Evolutionary conservation across 2,113 vertebrate species (phyloP).

Genomic region (Columba janthina): DNA sequence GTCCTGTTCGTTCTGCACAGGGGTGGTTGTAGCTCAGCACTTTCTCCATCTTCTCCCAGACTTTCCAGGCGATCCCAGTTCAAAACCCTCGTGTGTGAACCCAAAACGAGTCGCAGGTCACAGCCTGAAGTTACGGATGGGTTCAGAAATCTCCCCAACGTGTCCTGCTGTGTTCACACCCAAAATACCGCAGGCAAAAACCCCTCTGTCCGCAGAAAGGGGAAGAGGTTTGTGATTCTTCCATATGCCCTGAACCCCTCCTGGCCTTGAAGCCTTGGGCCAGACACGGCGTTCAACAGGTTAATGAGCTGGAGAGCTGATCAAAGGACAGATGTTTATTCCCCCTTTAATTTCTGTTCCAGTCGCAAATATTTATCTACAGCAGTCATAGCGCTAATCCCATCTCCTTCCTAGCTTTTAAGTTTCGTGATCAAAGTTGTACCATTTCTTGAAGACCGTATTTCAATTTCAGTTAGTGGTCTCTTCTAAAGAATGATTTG

Average conservation of each 20-base stretch:
- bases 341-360: neutral
- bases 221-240: neutral
- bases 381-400: neutral
- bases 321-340: neutral
- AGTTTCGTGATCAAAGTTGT: neutral
- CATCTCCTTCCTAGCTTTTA: neutral
- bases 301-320: neutral
- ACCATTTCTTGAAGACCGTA: neutral
- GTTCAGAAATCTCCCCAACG: neutral
- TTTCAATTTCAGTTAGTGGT: neutral
- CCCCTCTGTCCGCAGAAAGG: neutral
- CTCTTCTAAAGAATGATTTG: neutral
- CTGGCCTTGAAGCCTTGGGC: neutral
- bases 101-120: rapidly evolving
- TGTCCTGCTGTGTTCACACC: neutral
- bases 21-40: neutral
- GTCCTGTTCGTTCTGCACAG: rapidly evolving
- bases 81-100: rapidly evolving
- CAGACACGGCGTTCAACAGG: neutral
- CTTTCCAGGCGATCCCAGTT: rapidly evolving
- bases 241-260: neutral
- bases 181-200: neutral
- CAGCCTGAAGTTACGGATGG: neutral
- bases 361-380: neutral
- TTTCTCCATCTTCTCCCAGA: neutral